Base-by-base conservation (phyloP, 2,888 invertebrate species). In the Ethmia dodecea region DNA sequence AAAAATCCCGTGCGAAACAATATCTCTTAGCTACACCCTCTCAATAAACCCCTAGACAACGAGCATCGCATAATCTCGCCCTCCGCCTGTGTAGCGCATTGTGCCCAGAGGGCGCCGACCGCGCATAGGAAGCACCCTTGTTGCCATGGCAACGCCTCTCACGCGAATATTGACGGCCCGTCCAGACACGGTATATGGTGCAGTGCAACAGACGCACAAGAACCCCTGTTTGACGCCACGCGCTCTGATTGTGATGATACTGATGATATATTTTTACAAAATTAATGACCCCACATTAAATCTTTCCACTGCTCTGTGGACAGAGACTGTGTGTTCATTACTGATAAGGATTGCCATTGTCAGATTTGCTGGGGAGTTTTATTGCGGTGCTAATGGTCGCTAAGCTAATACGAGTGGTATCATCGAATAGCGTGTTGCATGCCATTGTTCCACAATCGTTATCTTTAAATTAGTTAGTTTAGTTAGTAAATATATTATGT, bases 141-240 rank as follows among this genome's bases (percentile, higher is more conserved):
- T 86, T 49, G 56, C 66, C 68, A 84, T 83, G 79, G 67, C 76
- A 70, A 86, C 81, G 67, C 76, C 72, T 67, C 68, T 70, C 68
- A n/a, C n/a, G n/a, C 65, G 65, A 72, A 75, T 68, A 77, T 81
- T 76, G 79, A 80, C 77, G 77, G 75, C 26, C 56, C 60, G 61
- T 55, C 63, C 68, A 73, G 75, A 72, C 70, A 55, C 60, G 55
- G 58, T 52, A 54, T 31, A 29, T 22, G 9, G 26, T n/a, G n/a
- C 22, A 30, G 57, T 52, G 54, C 37, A 32, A 27, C 27, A 30
- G 20, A 14, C 56, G 47, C 30, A 45, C 44, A 39, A 35, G 46
- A 37, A 55, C 62, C 64, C 58, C 52, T 38, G 40, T 40, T 18
- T 31, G 9, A 31, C 11, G 28, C 18, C 14, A 18, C 18, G 18